Conservation (phyloP, 1,140 invertebrate genomes). For the Apis mellifera region Amel_HAv3.1 CM009932.2:1959001-1959500, state of each 20-base stretch:
- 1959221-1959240: constrained; percentile 78
- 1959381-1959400: neutral
- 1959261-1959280: constrained; percentile 65
- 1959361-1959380: neutral
- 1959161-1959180: constrained; percentile 67
- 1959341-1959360: constrained; percentile 10
- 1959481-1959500: too few relatives aligned
- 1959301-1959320: constrained; percentile 43
- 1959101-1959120: neutral
- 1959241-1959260: constrained; percentile 79
- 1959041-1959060: neutral
- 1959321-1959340: constrained; percentile 32
- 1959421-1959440: neutral
- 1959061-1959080: neutral
- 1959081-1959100: neutral
- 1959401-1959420: neutral
- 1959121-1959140: constrained; percentile 1
- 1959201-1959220: constrained; percentile 75
- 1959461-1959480: too few relatives aligned
- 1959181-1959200: constrained; percentile 75
- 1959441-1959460: too few relatives aligned
- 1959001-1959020: neutral
- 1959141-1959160: constrained; percentile 23
- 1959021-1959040: neutral
- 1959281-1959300: constrained; percentile 45